A percentile compares a stretch with the other conserved stretches of the same genome.
These are phyloP conservation scores for Zosterops borbonicus DNA, from an alignment of 2,113 vertebrate species.

Conservation along the genomic window DNA sequence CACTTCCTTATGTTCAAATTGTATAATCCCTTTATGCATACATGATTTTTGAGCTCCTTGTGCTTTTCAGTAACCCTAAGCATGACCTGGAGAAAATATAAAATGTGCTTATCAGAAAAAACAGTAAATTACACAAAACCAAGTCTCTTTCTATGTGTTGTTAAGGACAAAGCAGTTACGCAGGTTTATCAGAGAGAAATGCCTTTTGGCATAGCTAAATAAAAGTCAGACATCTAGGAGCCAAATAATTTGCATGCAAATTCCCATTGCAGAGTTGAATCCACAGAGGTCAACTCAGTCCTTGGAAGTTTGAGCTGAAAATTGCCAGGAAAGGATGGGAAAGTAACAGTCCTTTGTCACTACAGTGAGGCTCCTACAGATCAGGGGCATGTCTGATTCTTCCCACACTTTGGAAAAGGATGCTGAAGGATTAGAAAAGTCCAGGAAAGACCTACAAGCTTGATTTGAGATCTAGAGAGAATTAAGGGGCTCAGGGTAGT, in stretches of 20 bases:
- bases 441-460: background rate
- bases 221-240: background rate
- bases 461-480: slow-evolving; percentile 24
- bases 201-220: background rate
- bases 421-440: background rate
- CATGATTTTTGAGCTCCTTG: background rate
- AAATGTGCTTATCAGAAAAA: background rate
- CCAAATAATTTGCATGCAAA: background rate
- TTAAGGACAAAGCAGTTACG: background rate
- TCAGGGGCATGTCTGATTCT: background rate
- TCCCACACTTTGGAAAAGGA: background rate
- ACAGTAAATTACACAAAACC: background rate
- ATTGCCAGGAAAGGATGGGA: background rate
- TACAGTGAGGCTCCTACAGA: rapidly evolving
- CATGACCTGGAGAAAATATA: background rate
- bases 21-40: background rate
- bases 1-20: background rate
- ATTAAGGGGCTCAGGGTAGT: slow-evolving; percentile 12
- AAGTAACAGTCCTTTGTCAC: rapidly evolving
- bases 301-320: background rate
- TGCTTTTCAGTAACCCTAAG: background rate
- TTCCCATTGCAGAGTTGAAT: background rate
- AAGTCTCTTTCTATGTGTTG: background rate
- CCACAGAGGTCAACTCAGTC: background rate
- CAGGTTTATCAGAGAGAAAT: background rate